These are phyloP conservation scores for Pristiophorus japonicus DNA, from an alignment of 2,113 vertebrate species.

Conservation along the genomic window DNA sequence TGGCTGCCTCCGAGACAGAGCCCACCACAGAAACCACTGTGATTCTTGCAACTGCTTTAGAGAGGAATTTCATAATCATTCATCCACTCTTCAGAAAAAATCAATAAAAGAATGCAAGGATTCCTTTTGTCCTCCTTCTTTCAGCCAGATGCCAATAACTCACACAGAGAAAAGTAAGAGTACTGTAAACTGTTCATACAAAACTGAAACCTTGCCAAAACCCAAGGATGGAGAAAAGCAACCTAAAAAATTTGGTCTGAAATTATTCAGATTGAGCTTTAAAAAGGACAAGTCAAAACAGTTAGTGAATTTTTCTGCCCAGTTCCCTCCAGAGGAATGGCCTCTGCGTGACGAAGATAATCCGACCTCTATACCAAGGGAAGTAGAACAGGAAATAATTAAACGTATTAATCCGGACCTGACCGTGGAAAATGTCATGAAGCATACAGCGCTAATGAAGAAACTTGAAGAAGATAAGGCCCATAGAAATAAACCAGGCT, in stretches of 20 bases:
- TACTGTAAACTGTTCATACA: constrained; percentile 84
- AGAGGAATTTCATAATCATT: constrained; percentile 83
- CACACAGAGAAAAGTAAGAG: constrained; percentile 86
- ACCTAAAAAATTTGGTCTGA: constrained; percentile 89
- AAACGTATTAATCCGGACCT: constrained; percentile 94
- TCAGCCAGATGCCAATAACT: constrained; percentile 64
- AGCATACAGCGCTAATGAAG: constrained; percentile 97
- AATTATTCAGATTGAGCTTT: constrained; percentile 92
- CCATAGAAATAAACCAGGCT: constrained; percentile 82
- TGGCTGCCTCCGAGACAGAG: constrained; percentile 79
- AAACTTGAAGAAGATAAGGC: constrained; percentile 93
- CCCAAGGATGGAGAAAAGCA: constrained; percentile 88
- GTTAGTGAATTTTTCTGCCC: constrained; percentile 88
- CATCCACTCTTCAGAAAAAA: constrained; percentile 82
- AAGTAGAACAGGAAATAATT: constrained; percentile 96
- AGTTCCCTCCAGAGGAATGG: constrained; percentile 97
- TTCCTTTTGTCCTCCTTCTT: constrained; percentile 64
- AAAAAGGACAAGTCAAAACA: constrained; percentile 97
- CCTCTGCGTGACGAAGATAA: constrained; percentile 86
- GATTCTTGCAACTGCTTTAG: constrained; percentile 82
- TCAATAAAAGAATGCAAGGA: constrained; percentile 86
- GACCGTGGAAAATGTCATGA: constrained; percentile 91
- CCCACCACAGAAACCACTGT: constrained; percentile 84
- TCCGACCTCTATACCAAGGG: constrained; percentile 82
- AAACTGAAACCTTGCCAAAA: constrained; percentile 83